Evolutionary conservation across 2,888 invertebrate genomes (phyloP), one percentile per base, ranked within the genome.

Genomic region (Callyntrura sp.): DNA sequence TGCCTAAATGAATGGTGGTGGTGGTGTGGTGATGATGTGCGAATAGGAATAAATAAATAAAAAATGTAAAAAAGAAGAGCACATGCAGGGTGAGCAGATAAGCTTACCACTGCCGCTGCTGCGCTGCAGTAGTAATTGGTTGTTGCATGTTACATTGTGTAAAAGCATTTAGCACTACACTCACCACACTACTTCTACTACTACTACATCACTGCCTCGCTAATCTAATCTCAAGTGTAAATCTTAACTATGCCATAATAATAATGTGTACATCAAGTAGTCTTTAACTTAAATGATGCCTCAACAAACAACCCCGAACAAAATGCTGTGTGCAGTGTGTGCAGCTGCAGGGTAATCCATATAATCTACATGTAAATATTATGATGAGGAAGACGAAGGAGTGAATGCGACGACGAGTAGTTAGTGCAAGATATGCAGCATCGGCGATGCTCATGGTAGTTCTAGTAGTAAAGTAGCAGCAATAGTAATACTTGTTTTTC

Each of bases 161-260:
- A 78, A 78, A 51, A 57, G 28, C 78, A 76, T 76, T 76, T 76
- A 76, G 76, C 76, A 76, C 76, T 14, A 55, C 76, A 68, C 25
- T 68, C 76, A n/a, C 11, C 51, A 78, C 28, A 25, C 25, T 0
- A 51, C 25, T 25, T 55, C 55, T n/a, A n/a, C n/a, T 35, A 35
- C 35, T 35, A 35, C 35, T 35, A 35, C 35, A 4, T 35, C 35
- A 35, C 35, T 35, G 35, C 35, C 35, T 35, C 35, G 35, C 35
- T 57, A 55, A 78, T 55, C 78, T 78, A 78, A 78, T 78, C 78
- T 78, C 57, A 78, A 78, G 51, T 78, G 78, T 78, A 78, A 55
- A 78, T 78, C 78, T 78, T 78, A 78, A 78, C 78, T 55, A 78
- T 57, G 57, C 78, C 17, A 78, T 78, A 55, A 78, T 78, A 78